Evolutionary conservation across 2,113 vertebrate genomes (phyloP).

Genomic region (Macrotus californicus): DNA sequence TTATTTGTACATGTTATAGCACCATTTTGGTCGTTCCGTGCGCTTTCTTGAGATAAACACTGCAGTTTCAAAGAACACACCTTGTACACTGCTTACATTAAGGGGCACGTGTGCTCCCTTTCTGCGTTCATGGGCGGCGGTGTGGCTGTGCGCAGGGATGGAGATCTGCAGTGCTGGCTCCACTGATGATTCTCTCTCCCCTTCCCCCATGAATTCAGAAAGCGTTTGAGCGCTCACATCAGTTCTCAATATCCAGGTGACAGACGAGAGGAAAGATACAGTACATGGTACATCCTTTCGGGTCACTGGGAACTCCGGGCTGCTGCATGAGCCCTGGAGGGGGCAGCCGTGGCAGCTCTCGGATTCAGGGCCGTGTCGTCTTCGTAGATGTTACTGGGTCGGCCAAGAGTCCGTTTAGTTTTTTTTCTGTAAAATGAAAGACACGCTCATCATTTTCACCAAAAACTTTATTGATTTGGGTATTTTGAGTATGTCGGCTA

Average conservation of each 20-base stretch:
- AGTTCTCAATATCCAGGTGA: neutral
- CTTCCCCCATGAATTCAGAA: neutral
- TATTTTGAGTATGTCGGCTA: no score
- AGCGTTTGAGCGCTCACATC: neutral
- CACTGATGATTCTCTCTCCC: neutral
- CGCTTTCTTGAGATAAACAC: neutral
- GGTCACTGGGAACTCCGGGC: neutral
- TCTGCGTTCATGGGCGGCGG: neutral
- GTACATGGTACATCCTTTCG: neutral
- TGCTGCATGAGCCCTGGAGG: neutral
- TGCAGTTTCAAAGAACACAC: neutral
- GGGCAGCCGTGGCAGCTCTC: neutral
- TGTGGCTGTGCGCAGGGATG: no score
- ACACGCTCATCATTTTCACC: no score
- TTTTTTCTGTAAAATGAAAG: no score
- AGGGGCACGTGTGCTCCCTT: neutral
- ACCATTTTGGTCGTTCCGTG: neutral
- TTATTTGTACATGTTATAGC: neutral
- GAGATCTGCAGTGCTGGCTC: neutral
- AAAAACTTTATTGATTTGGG: no score
- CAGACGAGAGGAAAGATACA: neutral
- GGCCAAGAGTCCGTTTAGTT: no score
- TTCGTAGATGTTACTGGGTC: neutral
- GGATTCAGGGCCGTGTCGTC: neutral
- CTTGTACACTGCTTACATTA: rapidly evolving